Percentiles rank a stretch among this genome's conserved stretches.
Evolutionary conservation across 2,888 invertebrate genomes (phyloP).

Genomic region (Spilarctia lutea): DNA sequence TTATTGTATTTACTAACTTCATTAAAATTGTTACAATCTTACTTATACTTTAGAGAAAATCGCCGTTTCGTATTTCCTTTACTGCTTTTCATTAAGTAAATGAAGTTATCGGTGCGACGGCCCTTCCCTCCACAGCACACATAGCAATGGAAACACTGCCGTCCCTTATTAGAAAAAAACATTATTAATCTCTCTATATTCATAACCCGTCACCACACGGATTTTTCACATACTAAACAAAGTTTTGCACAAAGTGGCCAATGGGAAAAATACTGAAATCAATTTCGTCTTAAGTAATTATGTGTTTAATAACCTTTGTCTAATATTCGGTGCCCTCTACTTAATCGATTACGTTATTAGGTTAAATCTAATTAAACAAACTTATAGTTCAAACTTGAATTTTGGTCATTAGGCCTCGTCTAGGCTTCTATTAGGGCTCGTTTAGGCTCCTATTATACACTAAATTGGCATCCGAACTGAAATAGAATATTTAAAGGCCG

Average conservation of each 20-base stretch:
- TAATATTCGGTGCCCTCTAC: not conserved
- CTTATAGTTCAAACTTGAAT: not conserved
- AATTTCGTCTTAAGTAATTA: not conserved
- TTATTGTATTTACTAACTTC: not conserved
- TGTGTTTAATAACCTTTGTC: not conserved
- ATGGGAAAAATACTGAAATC: not conserved
- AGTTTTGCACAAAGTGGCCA: too few relatives aligned
- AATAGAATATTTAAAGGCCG: not conserved
- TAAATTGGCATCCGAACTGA: constrained; percentile 24
- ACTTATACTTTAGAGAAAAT: too few relatives aligned
- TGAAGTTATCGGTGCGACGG: too few relatives aligned
- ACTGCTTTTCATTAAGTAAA: too few relatives aligned
- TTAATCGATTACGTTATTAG: not conserved
- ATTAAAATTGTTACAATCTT: not conserved
- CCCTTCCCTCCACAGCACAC: too few relatives aligned
- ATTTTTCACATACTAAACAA: too few relatives aligned
- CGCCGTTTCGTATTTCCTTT: too few relatives aligned
- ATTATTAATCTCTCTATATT: too few relatives aligned
- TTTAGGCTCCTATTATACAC: constrained; percentile 25
- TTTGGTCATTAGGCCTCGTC: not conserved
- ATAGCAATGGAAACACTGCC: too few relatives aligned
- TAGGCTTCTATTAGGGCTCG: constrained; percentile 20
- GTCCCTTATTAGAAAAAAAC: too few relatives aligned
- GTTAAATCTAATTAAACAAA: not conserved
- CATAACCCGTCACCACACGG: too few relatives aligned